phyloP scores from a whole-genome alignment of 2,113 vertebrate species.

The Cisticola juncidis region DNA sequence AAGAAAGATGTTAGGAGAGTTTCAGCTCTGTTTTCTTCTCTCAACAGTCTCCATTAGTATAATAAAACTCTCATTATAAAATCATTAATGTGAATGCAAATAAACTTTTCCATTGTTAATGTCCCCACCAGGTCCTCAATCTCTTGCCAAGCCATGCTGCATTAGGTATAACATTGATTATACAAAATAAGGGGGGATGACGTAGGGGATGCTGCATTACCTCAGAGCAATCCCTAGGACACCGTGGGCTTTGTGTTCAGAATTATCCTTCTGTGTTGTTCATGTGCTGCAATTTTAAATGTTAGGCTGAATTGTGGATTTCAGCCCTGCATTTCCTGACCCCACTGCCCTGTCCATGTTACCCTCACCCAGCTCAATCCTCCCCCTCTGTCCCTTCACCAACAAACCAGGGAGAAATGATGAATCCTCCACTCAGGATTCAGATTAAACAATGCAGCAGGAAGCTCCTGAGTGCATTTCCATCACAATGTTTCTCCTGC shows the following conservation, averaged over 20 bases:
- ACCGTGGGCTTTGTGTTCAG: not conserved
- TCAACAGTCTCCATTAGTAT: constrained; percentile 72
- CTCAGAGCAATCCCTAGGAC: not conserved
- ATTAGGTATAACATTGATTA: constrained; percentile 69
- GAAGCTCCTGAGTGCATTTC: not conserved
- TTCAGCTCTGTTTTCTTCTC: constrained; percentile 54
- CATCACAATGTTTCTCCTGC: not conserved
- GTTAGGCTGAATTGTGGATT: not conserved
- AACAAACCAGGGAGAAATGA: not conserved
- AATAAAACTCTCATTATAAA: constrained; percentile 76
- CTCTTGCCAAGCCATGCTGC: constrained; percentile 65
- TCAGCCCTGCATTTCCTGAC: not conserved
- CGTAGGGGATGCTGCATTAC: not conserved
- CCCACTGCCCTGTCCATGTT: not conserved
- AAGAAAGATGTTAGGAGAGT: constrained; percentile 2
- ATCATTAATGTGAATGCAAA: constrained; percentile 76
- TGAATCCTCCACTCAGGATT: not conserved
- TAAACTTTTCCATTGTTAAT: constrained; percentile 72
- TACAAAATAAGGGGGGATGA: constrained; percentile 38
- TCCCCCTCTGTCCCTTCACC: not conserved
- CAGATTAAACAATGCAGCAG: not conserved
- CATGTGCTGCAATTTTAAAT: not conserved
- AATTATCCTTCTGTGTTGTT: constrained; percentile 1
- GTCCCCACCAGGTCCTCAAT: constrained; percentile 62
- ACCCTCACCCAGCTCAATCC: not conserved